Evolutionary conservation across 1,140 invertebrate genomes (phyloP).

Genomic region (Vanessa tameamea): DNA sequence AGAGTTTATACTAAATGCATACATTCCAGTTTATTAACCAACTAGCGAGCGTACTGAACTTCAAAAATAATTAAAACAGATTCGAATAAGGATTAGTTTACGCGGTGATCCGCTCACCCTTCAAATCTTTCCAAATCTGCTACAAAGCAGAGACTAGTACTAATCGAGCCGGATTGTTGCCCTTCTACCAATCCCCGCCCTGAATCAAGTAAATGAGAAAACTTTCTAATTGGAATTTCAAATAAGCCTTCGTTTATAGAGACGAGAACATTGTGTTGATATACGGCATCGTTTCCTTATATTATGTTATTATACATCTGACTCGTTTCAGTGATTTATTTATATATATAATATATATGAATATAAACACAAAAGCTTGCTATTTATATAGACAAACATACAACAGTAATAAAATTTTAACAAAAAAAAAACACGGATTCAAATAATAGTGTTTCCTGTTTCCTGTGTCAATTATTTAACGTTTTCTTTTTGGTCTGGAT

Average conservation of each 20-base stretch:
- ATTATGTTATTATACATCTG: not conserved
- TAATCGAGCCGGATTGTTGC: slow-evolving; percentile 75
- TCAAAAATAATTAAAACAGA: slow-evolving; percentile 34
- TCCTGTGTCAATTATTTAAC: no score
- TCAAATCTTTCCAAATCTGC: slow-evolving; percentile 56
- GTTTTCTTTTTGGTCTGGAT: no score
- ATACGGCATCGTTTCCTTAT: slow-evolving; percentile 18
- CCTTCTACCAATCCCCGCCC: slow-evolving; percentile 67
- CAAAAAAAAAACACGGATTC: no score
- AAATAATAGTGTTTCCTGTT: no score
- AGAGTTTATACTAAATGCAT: not conserved
- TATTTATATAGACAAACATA: no score
- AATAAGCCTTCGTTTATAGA: slow-evolving; percentile 72
- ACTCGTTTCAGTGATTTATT: not conserved
- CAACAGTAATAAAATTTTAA: no score
- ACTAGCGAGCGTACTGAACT: slow-evolving; percentile 16
- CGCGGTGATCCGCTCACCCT: slow-evolving; percentile 59
- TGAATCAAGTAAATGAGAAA: slow-evolving; percentile 80
- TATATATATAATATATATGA: not conserved
- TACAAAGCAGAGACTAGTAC: slow-evolving; percentile 63
- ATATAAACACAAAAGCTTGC: no score
- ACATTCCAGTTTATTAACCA: not conserved
- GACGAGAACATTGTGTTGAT: slow-evolving; percentile 63
- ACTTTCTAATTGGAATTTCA: slow-evolving; percentile 81
- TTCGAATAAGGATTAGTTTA: slow-evolving; percentile 60